A percentile compares a stretch with the other conserved stretches of the same genome.
These are phyloP conservation scores for Zaprionus inermis DNA, from an alignment of 1,140 invertebrate species.

Conservation along the genomic window DNA sequence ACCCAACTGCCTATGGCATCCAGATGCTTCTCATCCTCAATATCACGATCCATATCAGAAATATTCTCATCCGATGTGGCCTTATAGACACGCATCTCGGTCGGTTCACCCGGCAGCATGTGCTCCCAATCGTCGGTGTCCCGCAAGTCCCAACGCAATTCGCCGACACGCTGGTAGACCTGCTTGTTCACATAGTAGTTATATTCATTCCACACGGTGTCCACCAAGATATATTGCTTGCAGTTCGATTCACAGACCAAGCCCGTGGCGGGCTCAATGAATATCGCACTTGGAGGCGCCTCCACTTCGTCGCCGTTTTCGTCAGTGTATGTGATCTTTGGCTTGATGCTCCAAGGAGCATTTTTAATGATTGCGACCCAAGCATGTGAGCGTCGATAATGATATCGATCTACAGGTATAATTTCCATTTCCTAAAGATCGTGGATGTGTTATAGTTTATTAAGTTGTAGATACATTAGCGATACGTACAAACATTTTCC, in stretches of 20 bases:
- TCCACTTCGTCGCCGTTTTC: constrained; percentile 69
- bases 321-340: constrained; percentile 59
- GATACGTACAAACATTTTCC: constrained; percentile 57
- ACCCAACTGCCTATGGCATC: constrained; percentile 92
- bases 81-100: constrained; percentile 80
- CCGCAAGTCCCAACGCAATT: constrained; percentile 86
- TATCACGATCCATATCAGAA: constrained; percentile 58
- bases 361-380: constrained; percentile 91
- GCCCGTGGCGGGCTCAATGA: constrained; percentile 93
- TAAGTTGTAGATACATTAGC: neutral
- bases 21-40: constrained; percentile 89
- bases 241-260: constrained; percentile 86
- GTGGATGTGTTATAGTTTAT: neutral
- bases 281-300: constrained; percentile 85
- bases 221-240: constrained; percentile 90
- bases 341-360: constrained; percentile 74
- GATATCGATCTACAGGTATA: constrained; percentile 88
- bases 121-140: constrained; percentile 88
- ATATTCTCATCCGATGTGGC: constrained; percentile 83
- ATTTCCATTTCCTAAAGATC: constrained; percentile 88
- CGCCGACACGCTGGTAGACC: constrained; percentile 86
- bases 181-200: constrained; percentile 92
- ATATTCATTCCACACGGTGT: constrained; percentile 93
- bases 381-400: constrained; percentile 91
- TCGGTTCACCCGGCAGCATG: constrained; percentile 88